Conservation (phyloP, 1,140 invertebrate genomes). For the Calephelis virginiensis region DNA sequence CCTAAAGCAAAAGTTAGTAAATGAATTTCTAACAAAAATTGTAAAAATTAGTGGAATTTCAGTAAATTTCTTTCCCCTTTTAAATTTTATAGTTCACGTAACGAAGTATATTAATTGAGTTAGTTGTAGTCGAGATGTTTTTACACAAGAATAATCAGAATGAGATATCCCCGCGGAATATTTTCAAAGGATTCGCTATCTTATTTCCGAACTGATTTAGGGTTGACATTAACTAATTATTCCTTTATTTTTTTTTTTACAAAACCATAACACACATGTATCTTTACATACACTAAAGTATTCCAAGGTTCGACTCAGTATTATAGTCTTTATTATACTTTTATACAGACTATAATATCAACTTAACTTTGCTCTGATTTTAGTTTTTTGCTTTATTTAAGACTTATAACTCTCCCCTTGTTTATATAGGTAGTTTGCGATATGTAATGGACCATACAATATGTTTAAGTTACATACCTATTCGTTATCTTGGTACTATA, state of each 20-base stretch:
- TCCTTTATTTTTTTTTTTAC: background rate
- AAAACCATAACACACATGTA: too few species aligned
- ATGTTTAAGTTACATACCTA: too few species aligned
- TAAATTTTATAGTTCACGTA: slow-evolving; percentile 43
- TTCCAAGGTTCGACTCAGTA: too few species aligned
- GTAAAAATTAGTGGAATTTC: slow-evolving; percentile 1
- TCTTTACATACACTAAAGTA: too few species aligned
- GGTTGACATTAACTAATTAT: background rate
- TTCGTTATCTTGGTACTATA: too few species aligned
- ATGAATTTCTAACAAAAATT: background rate
- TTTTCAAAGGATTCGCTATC: slow-evolving; percentile 43
- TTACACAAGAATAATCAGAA: slow-evolving; percentile 47
- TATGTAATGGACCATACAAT: too few species aligned
- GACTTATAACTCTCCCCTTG: too few species aligned
- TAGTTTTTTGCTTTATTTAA: too few species aligned
- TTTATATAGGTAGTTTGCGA: too few species aligned
- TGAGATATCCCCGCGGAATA: slow-evolving; percentile 42
- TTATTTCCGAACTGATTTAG: slow-evolving; percentile 39
- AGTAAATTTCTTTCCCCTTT: slow-evolving; percentile 29
- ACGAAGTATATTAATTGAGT: slow-evolving; percentile 57
- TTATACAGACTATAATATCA: too few species aligned
- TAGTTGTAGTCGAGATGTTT: slow-evolving; percentile 47
- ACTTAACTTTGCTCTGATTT: too few species aligned
- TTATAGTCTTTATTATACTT: too few species aligned
- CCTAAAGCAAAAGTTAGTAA: background rate